These are phyloP conservation scores for Tethya wilhelma DNA, from an alignment of 37 sponge, comb jelly and placozoan genomes.

Conservation along the genomic window DNA sequence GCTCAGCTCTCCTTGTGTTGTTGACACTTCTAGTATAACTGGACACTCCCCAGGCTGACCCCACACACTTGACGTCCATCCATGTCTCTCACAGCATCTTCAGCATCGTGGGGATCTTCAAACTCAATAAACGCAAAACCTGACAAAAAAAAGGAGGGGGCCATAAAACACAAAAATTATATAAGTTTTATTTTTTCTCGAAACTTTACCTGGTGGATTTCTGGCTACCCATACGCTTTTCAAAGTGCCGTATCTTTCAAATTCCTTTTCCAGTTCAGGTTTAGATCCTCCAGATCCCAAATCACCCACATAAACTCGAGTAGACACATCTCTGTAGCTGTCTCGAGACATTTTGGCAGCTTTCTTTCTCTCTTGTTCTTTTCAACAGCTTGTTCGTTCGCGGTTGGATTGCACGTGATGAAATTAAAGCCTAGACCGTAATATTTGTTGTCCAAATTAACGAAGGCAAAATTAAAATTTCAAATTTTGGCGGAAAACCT, in stretches of 20 bases:
- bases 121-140: constrained; percentile 98
- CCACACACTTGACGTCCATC: constrained; percentile 88
- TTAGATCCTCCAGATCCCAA: constrained; percentile 86
- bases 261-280: constrained; percentile 89
- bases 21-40: constrained; percentile 60
- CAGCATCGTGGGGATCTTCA: constrained; percentile 95
- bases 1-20: constrained; percentile 15
- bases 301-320: constrained; percentile 87
- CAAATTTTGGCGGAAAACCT: constrained; percentile 5
- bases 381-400: too few relatives aligned
- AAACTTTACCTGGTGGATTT: constrained; percentile 82
- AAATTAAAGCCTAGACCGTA: too few relatives aligned
- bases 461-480: constrained; percentile 6
- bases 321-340: background rate
- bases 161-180: background rate
- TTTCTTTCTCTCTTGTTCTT: too few relatives aligned
- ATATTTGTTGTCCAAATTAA: too few relatives aligned
- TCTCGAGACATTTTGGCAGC: constrained; percentile 39
- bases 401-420: too few relatives aligned
- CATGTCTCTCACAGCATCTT: constrained; percentile 91
- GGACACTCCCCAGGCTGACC: constrained; percentile 75
- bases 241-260: constrained; percentile 85
- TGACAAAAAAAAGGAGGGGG: background rate
- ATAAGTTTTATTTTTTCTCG: background rate
- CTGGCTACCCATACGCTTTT: constrained; percentile 96